Evolutionary conservation across 2,113 vertebrate species (phyloP).

Genomic region (Myotis davidii): DNA sequence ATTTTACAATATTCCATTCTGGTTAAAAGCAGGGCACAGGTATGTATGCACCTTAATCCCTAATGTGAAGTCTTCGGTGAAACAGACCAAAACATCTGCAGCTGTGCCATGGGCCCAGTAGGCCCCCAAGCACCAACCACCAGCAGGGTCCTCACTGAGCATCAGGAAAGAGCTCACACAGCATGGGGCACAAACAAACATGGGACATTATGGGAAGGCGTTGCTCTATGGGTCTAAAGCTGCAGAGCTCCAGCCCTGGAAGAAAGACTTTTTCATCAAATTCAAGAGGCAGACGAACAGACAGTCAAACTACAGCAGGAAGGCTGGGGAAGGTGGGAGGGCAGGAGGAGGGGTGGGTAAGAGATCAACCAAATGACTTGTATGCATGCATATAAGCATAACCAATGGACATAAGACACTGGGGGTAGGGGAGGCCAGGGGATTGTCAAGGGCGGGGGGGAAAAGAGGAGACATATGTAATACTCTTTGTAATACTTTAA

Average conservation of each 20-base stretch:
- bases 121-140: not conserved
- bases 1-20: not conserved
- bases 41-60: not conserved
- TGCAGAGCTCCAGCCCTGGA: not conserved
- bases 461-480: too few species aligned
- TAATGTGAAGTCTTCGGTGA: not conserved
- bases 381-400: too few species aligned
- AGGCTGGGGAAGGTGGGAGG: too few species aligned
- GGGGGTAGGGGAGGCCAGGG: too few species aligned
- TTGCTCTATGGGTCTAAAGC: not conserved
- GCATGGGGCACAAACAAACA: not conserved
- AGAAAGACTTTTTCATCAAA: not conserved
- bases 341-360: too few species aligned
- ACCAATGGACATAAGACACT: too few species aligned
- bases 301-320: too few species aligned
- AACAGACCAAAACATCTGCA: not conserved
- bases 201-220: not conserved
- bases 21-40: not conserved
- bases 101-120: not conserved
- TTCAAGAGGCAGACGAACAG: not conserved
- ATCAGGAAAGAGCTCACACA: not conserved
- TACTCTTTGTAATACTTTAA: too few species aligned
- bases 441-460: too few species aligned
- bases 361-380: too few species aligned
- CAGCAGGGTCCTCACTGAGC: not conserved